These are phyloP conservation scores for Trogon surrucura DNA, from an alignment of 2,113 vertebrate species.

Conservation along the genomic window DNA sequence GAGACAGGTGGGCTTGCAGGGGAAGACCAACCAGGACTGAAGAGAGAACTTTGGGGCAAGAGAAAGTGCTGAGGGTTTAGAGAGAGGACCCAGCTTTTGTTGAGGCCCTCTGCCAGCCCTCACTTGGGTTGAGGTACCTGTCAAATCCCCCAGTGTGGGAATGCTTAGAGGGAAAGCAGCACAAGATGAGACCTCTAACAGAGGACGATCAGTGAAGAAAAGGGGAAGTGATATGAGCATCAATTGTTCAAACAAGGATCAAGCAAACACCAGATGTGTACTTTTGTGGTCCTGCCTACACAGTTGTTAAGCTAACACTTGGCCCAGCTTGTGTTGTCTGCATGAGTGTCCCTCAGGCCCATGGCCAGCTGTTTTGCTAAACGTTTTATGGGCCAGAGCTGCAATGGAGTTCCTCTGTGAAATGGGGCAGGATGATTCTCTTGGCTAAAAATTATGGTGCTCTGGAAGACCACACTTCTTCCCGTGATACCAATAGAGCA, in stretches of 20 bases:
- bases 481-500: neutral
- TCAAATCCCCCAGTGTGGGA: neutral
- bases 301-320: neutral
- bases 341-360: neutral
- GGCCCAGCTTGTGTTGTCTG: accelerated
- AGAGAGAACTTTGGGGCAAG: neutral
- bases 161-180: neutral
- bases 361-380: neutral
- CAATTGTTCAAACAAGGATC: neutral
- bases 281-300: neutral
- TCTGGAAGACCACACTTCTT: neutral
- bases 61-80: neutral
- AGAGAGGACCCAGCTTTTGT: neutral
- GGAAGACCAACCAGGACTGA: neutral
- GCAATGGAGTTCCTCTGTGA: neutral
- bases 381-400: neutral
- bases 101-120: neutral
- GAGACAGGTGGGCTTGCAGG: neutral
- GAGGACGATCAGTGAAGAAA: neutral
- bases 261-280: neutral
- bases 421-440: neutral
- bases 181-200: neutral
- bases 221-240: neutral
- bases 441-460: neutral
- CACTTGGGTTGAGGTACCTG: neutral